Base-by-base conservation (phyloP, 2,113 vertebrate species). In the Microcebus murinus region DNA sequence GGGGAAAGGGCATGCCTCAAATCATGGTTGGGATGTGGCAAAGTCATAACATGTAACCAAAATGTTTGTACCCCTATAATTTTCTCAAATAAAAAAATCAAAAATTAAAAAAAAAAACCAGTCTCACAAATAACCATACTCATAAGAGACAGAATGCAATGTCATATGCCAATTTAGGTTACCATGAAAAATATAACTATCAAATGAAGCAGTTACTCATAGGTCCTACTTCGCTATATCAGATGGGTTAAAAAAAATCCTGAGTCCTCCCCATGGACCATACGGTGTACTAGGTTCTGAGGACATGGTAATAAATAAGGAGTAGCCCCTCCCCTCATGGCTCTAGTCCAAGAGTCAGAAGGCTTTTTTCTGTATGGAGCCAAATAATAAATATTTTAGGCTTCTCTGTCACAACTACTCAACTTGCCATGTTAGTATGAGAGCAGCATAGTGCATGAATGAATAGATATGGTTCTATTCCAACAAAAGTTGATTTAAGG, bases 321-420 rank as follows among this genome's bases (percentile, higher is more conserved):
- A 82, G 7, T 6, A 67, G 27, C 29, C 17, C 23, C 20, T 61
- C 34, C 8, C 25, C 27, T 93, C 23, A 57, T 65, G 59, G 8
- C 31, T 89, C n/a, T 81, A 65, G 9, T 84, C 45, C 34, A 63
- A 29, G 12, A 21, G 2, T 67, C 29, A 76, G 36, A 81, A 65
- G 52, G 11, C 21, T 77, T 83, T 88, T 91, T 84, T 87, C 65
- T 83, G 31, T 65, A 92, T 80, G 86, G 50, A 13, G 8, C 25
- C 29, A 94, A 94, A 88, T 68, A 71, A 88, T 76, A 89, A 73
- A 73, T 65, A 71, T 31, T 94, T 65, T 70, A 93, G 52, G 52
- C 11, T 92, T 87, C 36, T 76, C 81, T 73, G 5, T 70, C 61
- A 93, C 45, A 87, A 73, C 79, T 89, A 61, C 81, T 87, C 42